Base-by-base conservation (phyloP, 92 coral and sea anemone species). In the Porites divaricata region DNA sequence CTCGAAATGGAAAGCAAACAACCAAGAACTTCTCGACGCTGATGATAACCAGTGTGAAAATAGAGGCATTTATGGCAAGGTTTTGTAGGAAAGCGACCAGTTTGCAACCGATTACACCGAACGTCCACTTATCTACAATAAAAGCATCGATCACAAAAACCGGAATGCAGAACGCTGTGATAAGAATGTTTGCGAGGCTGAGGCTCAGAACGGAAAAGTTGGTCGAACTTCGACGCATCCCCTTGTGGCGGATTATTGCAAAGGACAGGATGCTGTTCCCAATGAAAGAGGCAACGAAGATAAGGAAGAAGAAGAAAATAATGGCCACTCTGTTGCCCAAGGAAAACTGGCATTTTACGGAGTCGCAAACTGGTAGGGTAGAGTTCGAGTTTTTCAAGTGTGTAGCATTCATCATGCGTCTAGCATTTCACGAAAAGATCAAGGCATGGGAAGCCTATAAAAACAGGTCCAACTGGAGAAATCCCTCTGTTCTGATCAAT, bases 21-120 rank as follows among this genome's bases (percentile, higher is more conserved):
- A 86, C 94, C 61, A 91, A 67, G 72, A 93, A 91, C 68, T 93
- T 93, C 66, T 93, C 97, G 15, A 86, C 87, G 81, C 97, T 86
- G 73, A 91, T 91, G n/a, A 89, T 79, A 2, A 87, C 62, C 2
- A 93, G 91, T 61, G 86, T 93, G 45, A 88, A 59, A 66, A 93
- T 76, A 12, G 95, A 76, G 8, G 91, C 91, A 11, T 78, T 87
- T 61, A 89, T 85, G 14, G 94, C 88, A 8, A 85, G 13, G 26
- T 83, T 88, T 70, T 93, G 97, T 16, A 91, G 35, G 70, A 93
- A 91, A 57, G 54, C 63, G 22, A 91, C 88, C 9, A 93, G 80
- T 63, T 92, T 83, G 79, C 97, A 93, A 26, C 72, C 88, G 21
- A 87, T 73, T 26, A 76, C 70, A 1, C 94, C 95, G 45, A 81